phyloP scores from a whole-genome alignment of 2,888 invertebrate species.

The Leucozona laternaria region DNA sequence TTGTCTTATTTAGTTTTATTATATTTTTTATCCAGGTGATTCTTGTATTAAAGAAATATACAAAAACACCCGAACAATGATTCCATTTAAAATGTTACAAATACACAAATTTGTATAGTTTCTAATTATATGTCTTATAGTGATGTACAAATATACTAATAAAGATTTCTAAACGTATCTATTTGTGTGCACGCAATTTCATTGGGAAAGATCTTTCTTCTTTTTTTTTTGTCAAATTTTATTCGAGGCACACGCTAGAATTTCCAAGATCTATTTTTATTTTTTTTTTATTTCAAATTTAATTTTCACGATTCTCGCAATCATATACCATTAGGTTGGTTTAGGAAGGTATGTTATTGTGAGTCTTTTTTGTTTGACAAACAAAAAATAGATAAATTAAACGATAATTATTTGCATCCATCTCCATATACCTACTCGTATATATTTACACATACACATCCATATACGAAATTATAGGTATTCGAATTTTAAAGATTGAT shows the following conservation, averaged over 20 bases:
- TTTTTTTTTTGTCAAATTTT: background rate
- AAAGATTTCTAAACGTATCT: background rate
- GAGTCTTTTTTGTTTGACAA: background rate
- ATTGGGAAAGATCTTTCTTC: background rate
- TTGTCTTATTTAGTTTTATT: too few species aligned
- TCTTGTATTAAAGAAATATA: too few species aligned
- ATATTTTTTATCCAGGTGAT: too few species aligned
- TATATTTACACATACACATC: too few species aligned
- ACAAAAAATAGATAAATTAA: background rate
- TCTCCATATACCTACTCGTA: background rate
- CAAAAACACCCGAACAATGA: too few species aligned
- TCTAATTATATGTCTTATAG: background rate
- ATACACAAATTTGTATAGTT: background rate
- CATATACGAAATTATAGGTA: too few species aligned
- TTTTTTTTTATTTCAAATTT: background rate
- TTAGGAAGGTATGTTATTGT: background rate
- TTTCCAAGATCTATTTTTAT: background rate
- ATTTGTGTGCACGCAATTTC: background rate
- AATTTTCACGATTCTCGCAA: background rate
- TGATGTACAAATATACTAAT: too few species aligned
- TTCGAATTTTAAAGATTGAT: too few species aligned
- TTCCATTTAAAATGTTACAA: too few species aligned
- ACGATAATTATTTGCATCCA: slow-evolving; percentile 7
- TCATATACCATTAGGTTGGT: too few species aligned
- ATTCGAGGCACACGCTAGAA: background rate